Base-by-base conservation (phyloP, 1,140 invertebrate genomes). In the Liolophura sinensis region DNA sequence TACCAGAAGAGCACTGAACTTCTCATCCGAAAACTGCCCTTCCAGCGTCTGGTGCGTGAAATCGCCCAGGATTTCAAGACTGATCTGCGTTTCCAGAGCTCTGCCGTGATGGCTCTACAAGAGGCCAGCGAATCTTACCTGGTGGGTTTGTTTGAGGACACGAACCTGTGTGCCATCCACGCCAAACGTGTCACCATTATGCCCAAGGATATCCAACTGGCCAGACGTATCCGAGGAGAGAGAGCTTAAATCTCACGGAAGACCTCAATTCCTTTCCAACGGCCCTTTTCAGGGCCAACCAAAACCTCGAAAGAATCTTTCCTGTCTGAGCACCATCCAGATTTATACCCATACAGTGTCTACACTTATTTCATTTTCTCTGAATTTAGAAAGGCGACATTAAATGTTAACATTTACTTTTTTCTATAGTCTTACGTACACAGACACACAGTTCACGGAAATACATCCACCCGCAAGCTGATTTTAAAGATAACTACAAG, bases 111-210 rank as follows among this genome's bases (percentile, higher is more conserved):
- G 57, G 75, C 56, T 58, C 69, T 79, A 1, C 89, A 93, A 88
- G 93, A 95, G 88, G 93, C 94, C 16, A 91, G 90, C 71, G 93
- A 96, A 78, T 91, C 93, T 20, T 95, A 93, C 75, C 78, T 95
- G 67, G 92, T 94, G 11, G 93, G 72, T 94, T 86, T 96, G n/a
- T 96, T 81, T 87, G 94, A 95, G 89, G 93, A 95, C 84, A 93
- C 93, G 65, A 94, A 95, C 84, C 87, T 95, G 88, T 95, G 93
- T 86, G 93, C 93, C 68, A 95, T 47, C 91, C 92, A 78, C 79
- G 93, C 93, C 70, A 96, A 95, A 84, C 90, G 93, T 74, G 94
- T 97, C 48, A 96, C 94, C 67, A 95, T 97, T 77, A 95, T 95
- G 93, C 93, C 93, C 57, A 96, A 95, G 86, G 94, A 96, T 79